A percentile compares a stretch with the other conserved stretches of the same genome.
phyloP scores from a whole-genome alignment of 1,140 invertebrate species.

The Chironomus tepperi region DNA sequence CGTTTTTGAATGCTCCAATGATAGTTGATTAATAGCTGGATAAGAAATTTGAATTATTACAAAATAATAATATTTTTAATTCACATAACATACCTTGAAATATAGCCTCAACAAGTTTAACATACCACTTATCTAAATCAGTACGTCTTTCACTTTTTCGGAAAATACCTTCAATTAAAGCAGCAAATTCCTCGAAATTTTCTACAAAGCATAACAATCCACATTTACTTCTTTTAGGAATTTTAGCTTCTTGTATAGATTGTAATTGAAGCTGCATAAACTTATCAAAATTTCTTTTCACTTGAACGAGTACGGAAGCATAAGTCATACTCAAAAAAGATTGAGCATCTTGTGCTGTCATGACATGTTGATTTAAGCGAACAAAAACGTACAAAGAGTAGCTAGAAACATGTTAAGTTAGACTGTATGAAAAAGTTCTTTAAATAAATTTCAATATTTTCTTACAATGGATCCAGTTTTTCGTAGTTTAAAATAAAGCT shows the following conservation, averaged over 20 bases:
- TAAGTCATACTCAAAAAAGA: constrained; percentile 86
- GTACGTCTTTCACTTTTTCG: constrained; percentile 76
- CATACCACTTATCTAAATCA: constrained; percentile 96
- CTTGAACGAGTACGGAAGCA: constrained; percentile 78
- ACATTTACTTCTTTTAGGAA: constrained; percentile 68
- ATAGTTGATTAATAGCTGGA: constrained; percentile 56
- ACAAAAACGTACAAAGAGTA: constrained; percentile 90
- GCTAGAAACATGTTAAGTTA: no score
- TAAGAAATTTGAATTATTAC: neutral
- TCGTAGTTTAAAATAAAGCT: constrained; percentile 79
- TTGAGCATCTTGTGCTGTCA: constrained; percentile 82
- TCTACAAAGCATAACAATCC: constrained; percentile 86
- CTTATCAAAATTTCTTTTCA: constrained; percentile 91
- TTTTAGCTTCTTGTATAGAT: constrained; percentile 70
- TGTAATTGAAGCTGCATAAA: constrained; percentile 82
- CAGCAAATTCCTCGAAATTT: constrained; percentile 87
- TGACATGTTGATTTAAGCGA: constrained; percentile 78
- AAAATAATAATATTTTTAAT: neutral
- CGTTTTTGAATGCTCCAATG: constrained; percentile 84
- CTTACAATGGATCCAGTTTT: constrained; percentile 80
- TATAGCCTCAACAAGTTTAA: constrained; percentile 73
- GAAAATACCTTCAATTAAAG: constrained; percentile 80
- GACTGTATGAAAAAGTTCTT: no score
- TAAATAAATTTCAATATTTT: constrained; percentile 29
- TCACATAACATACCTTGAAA: constrained; percentile 52